Base-by-base conservation (phyloP, 2,888 invertebrate species). In the Hydrotaea diabolus region DNA sequence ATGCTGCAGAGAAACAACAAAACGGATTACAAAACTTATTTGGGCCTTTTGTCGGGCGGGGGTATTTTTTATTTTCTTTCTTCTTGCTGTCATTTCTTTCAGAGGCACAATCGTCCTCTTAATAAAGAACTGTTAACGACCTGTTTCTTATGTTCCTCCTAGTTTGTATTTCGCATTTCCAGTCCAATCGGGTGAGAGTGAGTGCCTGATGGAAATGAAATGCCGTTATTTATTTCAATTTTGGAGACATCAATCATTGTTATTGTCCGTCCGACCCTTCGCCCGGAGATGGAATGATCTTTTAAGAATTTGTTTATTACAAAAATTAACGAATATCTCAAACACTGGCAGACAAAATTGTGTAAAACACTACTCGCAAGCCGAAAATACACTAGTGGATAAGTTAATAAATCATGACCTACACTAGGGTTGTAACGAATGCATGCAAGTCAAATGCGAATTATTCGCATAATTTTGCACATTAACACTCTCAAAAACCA, bases 211-310 rank as follows among this genome's bases (percentile, higher is more conserved):
- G 62, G 17, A 76, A 79, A 78, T 66, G 64, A 81, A 81, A 73
- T 77, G 72, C 79, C 79, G 81, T 85, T 82, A 85, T 79, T 85
- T 79, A 85, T 82, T 82, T 82, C 69, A 82, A 82, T 85, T 85
- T 85, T 66, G 73, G 78, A 74, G 82, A 76, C 81, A 85, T 85
- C 85, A 85, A 82, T 85, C 85, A 85, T 69, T 79, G 78, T 78
- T 66, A 66, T 79, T 78, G 39, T 57, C 43, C 55, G 9, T 5
- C 55, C 9, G 31, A 53, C 26, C n/a, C n/a, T n/a, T n/a, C n/a
- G n/a, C n/a, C 71, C 43, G 15, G n/a, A 9, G n/a, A 17, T 21
- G 36, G 71, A 64, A 71, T 57, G 31, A 73, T 43, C 55, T n/a
- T 69, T 43, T 72, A 77, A 55, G 69, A 82, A 77, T 73, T 74